These are phyloP conservation scores for Bradypodion pumilum DNA, from an alignment of 2,797 vertebrate species.

Conservation along the genomic window DNA sequence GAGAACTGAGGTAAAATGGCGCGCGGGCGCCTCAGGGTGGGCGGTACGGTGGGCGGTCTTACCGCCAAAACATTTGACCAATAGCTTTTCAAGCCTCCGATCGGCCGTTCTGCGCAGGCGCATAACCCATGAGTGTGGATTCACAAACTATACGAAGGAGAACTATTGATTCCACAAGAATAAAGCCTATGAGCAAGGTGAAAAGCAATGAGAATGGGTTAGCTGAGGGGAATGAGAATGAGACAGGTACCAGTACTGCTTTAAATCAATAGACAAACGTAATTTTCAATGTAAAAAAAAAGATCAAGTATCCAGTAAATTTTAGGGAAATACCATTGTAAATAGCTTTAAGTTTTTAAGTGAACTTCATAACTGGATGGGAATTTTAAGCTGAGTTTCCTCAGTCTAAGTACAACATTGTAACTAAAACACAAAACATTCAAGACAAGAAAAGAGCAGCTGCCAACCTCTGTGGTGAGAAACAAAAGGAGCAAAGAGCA, in stretches of 20 bases:
- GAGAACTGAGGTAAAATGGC: too few relatives aligned
- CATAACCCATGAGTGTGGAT: too few relatives aligned
- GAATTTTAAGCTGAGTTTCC: not conserved
- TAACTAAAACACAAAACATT: not conserved
- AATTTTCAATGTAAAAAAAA: not conserved
- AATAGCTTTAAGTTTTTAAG: too few relatives aligned
- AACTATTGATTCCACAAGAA: not conserved
- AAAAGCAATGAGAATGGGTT: not conserved
- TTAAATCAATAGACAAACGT: slow-evolving; percentile 1
- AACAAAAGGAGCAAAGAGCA: not conserved
- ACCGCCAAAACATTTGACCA: too few relatives aligned
- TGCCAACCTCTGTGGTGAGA: not conserved
- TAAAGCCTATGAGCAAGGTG: not conserved
- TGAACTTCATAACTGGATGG: not conserved
- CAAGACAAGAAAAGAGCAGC: not conserved
- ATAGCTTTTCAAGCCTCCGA: too few relatives aligned
- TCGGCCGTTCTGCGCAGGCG: too few relatives aligned
- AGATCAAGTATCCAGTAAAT: not conserved
- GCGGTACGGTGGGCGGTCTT: too few relatives aligned
- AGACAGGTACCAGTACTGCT: not conserved
- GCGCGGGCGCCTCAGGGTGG: too few relatives aligned
- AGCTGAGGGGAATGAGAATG: not conserved
- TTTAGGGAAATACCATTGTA: not conserved
- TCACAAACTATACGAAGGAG: too few relatives aligned
- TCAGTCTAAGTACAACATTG: not conserved